Conservation (phyloP, 2,888 invertebrate genomes). For the Phengaris alcon region DNA sequence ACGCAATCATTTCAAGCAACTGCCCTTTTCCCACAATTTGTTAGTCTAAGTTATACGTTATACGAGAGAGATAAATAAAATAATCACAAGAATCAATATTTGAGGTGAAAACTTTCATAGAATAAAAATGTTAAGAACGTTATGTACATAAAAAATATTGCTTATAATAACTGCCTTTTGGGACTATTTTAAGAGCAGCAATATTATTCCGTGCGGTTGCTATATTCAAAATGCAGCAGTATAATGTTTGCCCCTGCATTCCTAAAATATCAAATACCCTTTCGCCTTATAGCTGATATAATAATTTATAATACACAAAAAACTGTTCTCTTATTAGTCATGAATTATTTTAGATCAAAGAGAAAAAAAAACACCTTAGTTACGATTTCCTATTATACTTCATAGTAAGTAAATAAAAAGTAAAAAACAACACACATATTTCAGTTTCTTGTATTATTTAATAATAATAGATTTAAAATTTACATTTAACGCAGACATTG, state of each 20-base stretch:
- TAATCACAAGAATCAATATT: too few relatives aligned
- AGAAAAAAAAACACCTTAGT: too few relatives aligned
- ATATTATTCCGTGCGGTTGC: background rate
- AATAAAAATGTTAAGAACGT: background rate
- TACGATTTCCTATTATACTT: too few relatives aligned
- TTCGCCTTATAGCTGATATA: background rate
- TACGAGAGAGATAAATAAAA: too few relatives aligned
- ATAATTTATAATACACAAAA: too few relatives aligned
- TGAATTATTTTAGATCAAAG: background rate
- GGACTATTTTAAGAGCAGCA: background rate
- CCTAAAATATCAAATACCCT: background rate
- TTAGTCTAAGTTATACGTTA: too few relatives aligned
- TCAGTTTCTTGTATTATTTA: background rate
- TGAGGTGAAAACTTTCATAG: background rate
- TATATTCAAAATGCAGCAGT: background rate
- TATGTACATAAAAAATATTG: background rate
- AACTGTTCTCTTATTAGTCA: too few relatives aligned
- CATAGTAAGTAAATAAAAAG: too few relatives aligned
- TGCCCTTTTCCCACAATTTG: background rate
- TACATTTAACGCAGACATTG: background rate
- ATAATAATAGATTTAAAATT: background rate
- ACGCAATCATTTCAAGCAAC: background rate
- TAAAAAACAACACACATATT: background rate
- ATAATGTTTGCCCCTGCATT: background rate
- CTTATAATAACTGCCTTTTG: too few relatives aligned